Evolutionary conservation across 64 coral and sea anemone genomes (phyloP), one percentile per base, ranked within the genome.

Genomic region (Dendronephthya gigantea): DNA sequence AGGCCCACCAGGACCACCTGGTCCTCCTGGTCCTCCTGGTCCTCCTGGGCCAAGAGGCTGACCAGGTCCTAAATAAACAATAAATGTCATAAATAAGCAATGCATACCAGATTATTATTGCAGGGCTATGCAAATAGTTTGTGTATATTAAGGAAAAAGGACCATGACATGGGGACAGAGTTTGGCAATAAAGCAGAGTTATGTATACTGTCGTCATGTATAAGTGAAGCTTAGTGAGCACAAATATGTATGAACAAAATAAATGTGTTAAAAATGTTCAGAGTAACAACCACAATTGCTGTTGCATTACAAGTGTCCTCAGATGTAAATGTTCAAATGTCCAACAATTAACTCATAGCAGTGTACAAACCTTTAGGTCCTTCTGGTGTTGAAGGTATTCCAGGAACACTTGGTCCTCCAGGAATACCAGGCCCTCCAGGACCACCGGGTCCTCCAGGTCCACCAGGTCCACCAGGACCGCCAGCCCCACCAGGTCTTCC

Each of bases 51-150:
- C 22, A 1, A 84, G 29, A 25, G 83, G 83, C 9, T 33, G 35
- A 9, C 7, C 48, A 1, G 83, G 83, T 14, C 87, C 84, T 48
- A 45, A 45, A 45, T 4, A 11, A 45, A 45, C 11, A 11, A 45
- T 6, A 45, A 4, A 45, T 45, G 11, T 45, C 41, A 11, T 45
- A 11, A 45, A 45, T 45, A 45, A n/a, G 4, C 89, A 59, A 68
- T 90, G 93, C 1, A 41, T 56, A 82, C 90, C 90, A 23, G 76
- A 82, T 48, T 82, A 79, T 7, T 81, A 45, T 45, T n/a, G n/a
- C n/a, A n/a, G n/a, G n/a, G n/a, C n/a, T n/a, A n/a, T n/a, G n/a
- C n/a, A n/a, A n/a, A n/a, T n/a, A n/a, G n/a, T n/a, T n/a, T n/a
- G n/a, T n/a, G n/a, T n/a, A n/a, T n/a, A n/a, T n/a, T n/a, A n/a